These are phyloP conservation scores for Calliopsis andreniformis DNA, from an alignment of 1,140 invertebrate species.

Conservation along the genomic window DNA sequence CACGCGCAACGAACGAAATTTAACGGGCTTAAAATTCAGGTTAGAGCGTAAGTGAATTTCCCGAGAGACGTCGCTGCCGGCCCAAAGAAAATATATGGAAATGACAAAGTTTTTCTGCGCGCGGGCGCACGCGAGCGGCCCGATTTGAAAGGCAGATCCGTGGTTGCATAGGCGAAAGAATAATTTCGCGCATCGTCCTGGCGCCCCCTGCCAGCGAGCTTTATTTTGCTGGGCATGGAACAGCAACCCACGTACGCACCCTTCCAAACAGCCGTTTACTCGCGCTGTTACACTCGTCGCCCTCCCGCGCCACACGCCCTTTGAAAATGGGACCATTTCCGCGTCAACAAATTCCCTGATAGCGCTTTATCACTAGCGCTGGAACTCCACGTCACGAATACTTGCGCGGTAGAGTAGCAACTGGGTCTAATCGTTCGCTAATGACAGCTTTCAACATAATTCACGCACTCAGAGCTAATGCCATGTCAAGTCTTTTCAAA, in stretches of 20 bases:
- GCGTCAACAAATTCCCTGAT: neutral
- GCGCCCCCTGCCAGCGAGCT: constrained; percentile 1
- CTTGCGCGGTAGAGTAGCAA: too few relatives aligned
- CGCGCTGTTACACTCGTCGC: neutral
- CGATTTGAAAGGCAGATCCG: constrained; percentile 69
- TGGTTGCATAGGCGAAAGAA: constrained; percentile 52
- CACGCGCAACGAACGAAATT: constrained; percentile 15
- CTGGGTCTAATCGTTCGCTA: too few relatives aligned
- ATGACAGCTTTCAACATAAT: too few relatives aligned
- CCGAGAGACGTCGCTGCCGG: constrained; percentile 26
- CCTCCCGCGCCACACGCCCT: neutral
- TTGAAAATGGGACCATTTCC: neutral
- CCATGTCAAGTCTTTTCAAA: too few relatives aligned
- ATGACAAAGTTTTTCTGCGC: constrained; percentile 61
- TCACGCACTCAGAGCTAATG: too few relatives aligned
- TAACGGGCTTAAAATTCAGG: constrained; percentile 55
- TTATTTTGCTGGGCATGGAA: constrained; percentile 7
- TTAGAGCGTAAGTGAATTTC: constrained; percentile 57
- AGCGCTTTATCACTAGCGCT: neutral
- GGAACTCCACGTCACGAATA: too few relatives aligned
- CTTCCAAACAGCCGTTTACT: constrained; percentile 11
- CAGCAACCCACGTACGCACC: neutral
- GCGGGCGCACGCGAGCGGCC: neutral
- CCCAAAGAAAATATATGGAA: constrained; percentile 58
- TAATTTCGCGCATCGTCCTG: constrained; percentile 53